These are phyloP conservation scores for Semotilus atromaculatus DNA, from an alignment of 2,797 vertebrate species.

Conservation along the genomic window DNA sequence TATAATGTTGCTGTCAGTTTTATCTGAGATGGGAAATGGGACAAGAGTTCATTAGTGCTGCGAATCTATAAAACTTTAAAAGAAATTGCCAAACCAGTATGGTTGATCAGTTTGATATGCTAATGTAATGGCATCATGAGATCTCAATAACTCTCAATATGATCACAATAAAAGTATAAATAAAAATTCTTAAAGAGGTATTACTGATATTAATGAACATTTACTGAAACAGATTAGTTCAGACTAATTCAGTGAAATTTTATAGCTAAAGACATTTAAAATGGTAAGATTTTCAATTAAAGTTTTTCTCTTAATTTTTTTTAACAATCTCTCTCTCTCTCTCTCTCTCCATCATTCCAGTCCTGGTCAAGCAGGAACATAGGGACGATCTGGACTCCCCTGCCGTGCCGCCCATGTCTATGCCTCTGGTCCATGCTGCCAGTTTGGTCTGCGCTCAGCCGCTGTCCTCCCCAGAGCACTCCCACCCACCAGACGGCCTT, in stretches of 20 bases:
- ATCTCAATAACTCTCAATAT: neutral
- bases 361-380: slow-evolving; percentile 94
- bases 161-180: neutral
- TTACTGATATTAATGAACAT: neutral
- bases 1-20: slow-evolving; percentile 6
- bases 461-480: slow-evolving; percentile 88
- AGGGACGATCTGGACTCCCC: slow-evolving; percentile 91
- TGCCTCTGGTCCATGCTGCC: slow-evolving; percentile 79
- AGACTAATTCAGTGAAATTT: neutral
- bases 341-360: slow-evolving; percentile 69
- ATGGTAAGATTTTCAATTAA: neutral
- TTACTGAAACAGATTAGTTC: neutral
- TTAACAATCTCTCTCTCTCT: slow-evolving; percentile 19
- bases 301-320: neutral
- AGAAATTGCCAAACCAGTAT: neutral
- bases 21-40: neutral
- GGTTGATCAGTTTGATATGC: neutral
- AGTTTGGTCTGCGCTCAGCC: slow-evolving; percentile 80
- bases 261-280: neutral
- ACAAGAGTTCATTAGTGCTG: slow-evolving; percentile 15
- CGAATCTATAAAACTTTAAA: neutral
- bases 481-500: slow-evolving; percentile 84
- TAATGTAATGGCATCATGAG: neutral
- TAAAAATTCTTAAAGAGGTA: neutral
- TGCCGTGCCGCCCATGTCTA: slow-evolving; percentile 79